These are phyloP conservation scores for Eumerus sabulonum DNA, from an alignment of 2,888 invertebrate species.

Conservation along the genomic window DNA sequence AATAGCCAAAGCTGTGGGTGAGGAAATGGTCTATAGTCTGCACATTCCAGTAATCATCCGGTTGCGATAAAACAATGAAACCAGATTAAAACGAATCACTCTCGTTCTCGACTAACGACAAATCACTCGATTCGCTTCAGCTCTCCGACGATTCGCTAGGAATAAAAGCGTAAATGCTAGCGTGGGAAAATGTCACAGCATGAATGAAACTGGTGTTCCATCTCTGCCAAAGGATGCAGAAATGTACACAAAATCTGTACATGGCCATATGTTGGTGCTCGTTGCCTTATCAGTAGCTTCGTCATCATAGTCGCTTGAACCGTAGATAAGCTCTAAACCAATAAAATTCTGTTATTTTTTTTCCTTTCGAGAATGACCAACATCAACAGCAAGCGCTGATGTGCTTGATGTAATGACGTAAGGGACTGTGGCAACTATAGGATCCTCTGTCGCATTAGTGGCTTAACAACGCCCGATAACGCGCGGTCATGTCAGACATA, in stretches of 20 bases:
- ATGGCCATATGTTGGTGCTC: not conserved
- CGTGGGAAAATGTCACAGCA: constrained; percentile 17
- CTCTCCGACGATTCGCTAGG: too few species aligned
- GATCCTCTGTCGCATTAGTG: constrained; percentile 10
- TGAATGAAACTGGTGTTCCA: too few species aligned
- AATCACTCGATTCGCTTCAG: not conserved
- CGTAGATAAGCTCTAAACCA: constrained; percentile 30
- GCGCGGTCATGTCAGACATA: constrained; percentile 6
- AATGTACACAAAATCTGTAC: not conserved
- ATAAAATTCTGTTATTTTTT: constrained; percentile 13
- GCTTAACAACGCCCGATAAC: constrained; percentile 24
- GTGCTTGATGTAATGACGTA: constrained; percentile 37
- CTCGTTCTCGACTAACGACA: constrained; percentile 35
- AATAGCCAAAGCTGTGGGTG: too few species aligned
- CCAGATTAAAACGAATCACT: constrained; percentile 21
- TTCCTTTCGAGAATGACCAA: constrained; percentile 22
- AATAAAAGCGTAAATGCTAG: too few species aligned
- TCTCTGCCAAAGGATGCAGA: not conserved
- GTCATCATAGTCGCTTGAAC: constrained; percentile 38
- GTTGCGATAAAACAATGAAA: constrained; percentile 53
- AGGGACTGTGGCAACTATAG: constrained; percentile 17
- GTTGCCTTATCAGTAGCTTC: constrained; percentile 18
- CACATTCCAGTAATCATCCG: constrained; percentile 62
- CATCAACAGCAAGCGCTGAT: constrained; percentile 7
- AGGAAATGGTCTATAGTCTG: not conserved